A percentile compares a stretch with the other conserved stretches of the same genome.
phyloP scores from a whole-genome alignment of 2,888 invertebrate species.

The Andrena bucephala region DNA sequence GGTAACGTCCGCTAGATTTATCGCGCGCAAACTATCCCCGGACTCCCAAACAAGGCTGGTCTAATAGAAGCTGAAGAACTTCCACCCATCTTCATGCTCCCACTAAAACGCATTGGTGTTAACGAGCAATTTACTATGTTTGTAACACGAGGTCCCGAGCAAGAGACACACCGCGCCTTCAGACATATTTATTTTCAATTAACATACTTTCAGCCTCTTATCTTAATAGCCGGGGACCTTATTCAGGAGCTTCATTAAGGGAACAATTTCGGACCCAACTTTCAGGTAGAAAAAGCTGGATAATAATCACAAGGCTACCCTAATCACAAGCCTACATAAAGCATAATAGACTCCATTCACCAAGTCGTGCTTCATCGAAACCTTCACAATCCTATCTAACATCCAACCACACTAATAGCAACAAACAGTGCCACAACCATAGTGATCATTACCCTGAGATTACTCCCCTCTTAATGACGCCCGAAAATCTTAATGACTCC shows the following conservation, averaged over 20 bases:
- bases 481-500: too few relatives aligned
- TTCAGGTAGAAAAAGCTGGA: not conserved
- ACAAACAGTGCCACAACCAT: too few relatives aligned
- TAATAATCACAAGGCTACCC: not conserved
- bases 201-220: constrained; percentile 7
- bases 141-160: not conserved
- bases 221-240: not conserved
- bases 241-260: not conserved
- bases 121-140: constrained; percentile 34
- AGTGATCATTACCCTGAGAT: too few relatives aligned
- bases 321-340: not conserved
- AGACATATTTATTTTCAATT: constrained; percentile 44
- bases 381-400: not conserved
- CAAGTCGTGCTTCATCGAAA: not conserved
- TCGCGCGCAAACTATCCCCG: constrained; percentile 3
- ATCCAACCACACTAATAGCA: not conserved
- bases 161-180: not conserved
- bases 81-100: not conserved
- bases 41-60: constrained; percentile 13
- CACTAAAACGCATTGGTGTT: constrained; percentile 18
- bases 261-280: not conserved
- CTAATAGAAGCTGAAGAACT: constrained; percentile 6
- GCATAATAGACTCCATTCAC: not conserved
- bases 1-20: constrained; percentile 1
- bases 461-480: too few relatives aligned